Conservation (phyloP, 2,113 vertebrate genomes). For the Plectropomus leopardus region DNA sequence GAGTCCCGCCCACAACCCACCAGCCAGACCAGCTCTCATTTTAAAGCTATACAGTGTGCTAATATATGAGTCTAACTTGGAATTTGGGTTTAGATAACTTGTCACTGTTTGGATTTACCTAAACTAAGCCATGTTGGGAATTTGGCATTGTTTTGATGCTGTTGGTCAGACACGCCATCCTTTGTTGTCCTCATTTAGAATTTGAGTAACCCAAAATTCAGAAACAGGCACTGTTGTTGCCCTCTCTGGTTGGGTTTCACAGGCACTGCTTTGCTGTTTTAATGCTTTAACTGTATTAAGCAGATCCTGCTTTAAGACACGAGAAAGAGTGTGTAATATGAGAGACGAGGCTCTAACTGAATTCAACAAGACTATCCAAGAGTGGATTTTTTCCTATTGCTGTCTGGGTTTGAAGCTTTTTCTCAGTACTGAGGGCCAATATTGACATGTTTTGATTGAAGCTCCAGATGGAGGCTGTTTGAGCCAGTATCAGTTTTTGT, state of each 20-base stretch:
- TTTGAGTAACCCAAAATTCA: neutral
- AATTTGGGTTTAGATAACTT: neutral
- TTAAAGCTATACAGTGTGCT: too few relatives aligned
- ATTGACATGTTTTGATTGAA: conserved; percentile 59
- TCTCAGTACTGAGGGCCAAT: conserved; percentile 14
- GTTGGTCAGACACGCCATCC: neutral
- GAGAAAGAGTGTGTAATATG: neutral
- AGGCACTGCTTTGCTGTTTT: too few relatives aligned
- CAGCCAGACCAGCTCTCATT: too few relatives aligned
- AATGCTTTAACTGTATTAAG: too few relatives aligned
- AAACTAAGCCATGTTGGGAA: neutral
- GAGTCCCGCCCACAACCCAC: too few relatives aligned
- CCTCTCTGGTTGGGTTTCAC: neutral
- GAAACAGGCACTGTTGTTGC: neutral
- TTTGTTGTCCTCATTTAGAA: neutral
- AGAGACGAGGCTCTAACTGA: neutral
- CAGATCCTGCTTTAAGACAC: neutral
- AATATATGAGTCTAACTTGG: too few relatives aligned
- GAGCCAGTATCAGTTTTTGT: conserved; percentile 17
- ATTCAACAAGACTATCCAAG: conserved; percentile 10
- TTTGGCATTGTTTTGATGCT: neutral
- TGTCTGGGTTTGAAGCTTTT: conserved; percentile 18
- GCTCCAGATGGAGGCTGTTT: conserved; percentile 56
- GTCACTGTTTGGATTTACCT: neutral
- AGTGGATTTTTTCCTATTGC: conserved; percentile 38